Conservation (phyloP, 1,140 invertebrate genomes). For the Dryas iulia region DNA sequence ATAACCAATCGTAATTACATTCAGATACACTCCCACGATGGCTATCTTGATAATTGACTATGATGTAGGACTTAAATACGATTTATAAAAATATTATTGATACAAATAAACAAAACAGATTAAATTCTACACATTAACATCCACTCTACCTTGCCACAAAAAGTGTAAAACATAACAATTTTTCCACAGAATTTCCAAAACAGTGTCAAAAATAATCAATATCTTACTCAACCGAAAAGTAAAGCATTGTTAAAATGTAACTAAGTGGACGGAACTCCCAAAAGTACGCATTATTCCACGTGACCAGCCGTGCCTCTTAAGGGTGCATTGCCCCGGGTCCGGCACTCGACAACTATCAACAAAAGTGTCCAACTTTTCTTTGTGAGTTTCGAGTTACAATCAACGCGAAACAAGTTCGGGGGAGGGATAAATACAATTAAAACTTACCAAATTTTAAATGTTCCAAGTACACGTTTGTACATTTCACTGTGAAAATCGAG, state of each 20-base stretch:
- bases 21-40: too few species aligned
- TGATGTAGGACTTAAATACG: too few species aligned
- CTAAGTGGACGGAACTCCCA: not conserved
- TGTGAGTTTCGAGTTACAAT: constrained; percentile 19
- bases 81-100: too few species aligned
- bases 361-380: constrained; percentile 21
- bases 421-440: constrained; percentile 33
- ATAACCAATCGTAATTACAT: too few species aligned
- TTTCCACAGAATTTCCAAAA: not conserved
- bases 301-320: constrained; percentile 2
- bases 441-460: constrained; percentile 30
- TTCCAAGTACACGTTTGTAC: constrained; percentile 20
- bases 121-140: too few species aligned
- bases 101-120: too few species aligned
- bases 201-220: not conserved
- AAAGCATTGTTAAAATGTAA: not conserved
- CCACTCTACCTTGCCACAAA: too few species aligned
- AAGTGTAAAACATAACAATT: too few species aligned
- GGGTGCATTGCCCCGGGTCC: constrained; percentile 3
- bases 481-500: constrained; percentile 21
- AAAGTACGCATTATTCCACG: constrained; percentile 8
- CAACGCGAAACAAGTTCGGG: constrained; percentile 24
- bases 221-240: not conserved
- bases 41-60: too few species aligned
- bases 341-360: constrained; percentile 22